Conservation (phyloP, 2,113 vertebrate genomes). For the Pedetes capensis region DNA sequence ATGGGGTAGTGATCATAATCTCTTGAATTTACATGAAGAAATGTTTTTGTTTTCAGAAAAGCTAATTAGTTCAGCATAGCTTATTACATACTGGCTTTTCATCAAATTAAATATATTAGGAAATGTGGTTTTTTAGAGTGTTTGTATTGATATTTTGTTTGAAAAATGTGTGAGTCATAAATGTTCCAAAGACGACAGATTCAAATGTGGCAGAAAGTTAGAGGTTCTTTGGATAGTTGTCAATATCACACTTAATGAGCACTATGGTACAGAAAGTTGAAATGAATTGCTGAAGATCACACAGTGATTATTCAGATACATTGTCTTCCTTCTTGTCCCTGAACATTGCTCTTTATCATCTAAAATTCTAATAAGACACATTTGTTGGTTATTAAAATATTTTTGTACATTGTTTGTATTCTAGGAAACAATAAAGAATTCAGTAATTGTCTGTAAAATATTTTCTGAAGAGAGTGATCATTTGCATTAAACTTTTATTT, state of each 20-base stretch:
- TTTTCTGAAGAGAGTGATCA: constrained; percentile 11
- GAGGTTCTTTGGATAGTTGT: neutral
- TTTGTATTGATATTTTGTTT: neutral
- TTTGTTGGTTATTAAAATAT: neutral
- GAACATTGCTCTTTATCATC: neutral
- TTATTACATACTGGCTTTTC: neutral
- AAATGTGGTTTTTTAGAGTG: neutral
- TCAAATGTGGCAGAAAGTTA: neutral
- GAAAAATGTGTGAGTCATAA: neutral
- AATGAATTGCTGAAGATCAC: neutral
- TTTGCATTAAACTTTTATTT: neutral
- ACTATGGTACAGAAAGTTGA: neutral
- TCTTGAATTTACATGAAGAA: neutral
- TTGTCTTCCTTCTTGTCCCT: neutral
- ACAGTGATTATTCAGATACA: neutral
- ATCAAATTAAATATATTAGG: neutral
- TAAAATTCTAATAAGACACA: neutral
- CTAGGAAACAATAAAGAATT: neutral
- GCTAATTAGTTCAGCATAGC: neutral
- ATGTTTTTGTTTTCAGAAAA: neutral
- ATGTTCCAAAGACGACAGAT: neutral
- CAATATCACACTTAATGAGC: neutral
- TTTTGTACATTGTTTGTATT: neutral
- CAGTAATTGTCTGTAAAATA: neutral
- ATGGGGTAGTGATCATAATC: neutral